Evolutionary conservation across 1,140 invertebrate species (phyloP).

Genomic region (Eriocheir sinensis): DNA sequence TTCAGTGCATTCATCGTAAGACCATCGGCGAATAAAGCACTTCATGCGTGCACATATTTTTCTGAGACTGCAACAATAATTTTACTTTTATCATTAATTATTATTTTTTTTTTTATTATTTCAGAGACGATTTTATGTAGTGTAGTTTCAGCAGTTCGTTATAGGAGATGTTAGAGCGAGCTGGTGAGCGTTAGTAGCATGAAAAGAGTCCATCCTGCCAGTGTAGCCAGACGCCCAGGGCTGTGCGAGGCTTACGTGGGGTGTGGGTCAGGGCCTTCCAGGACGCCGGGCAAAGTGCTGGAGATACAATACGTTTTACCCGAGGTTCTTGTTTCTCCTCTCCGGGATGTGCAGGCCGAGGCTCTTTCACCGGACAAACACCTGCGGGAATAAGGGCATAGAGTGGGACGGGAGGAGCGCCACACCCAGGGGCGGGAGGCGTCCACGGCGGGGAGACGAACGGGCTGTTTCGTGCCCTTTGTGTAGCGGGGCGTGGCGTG

Average conservation of each 20-base stretch:
- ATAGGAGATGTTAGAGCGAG: not conserved
- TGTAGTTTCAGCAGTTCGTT: no score
- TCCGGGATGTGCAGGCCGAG: slow-evolving; percentile 90
- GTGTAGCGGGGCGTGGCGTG: not conserved
- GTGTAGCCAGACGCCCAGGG: slow-evolving; percentile 57
- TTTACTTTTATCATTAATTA: no score
- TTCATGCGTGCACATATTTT: no score
- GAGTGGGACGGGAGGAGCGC: slow-evolving; percentile 42
- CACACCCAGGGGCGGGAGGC: slow-evolving; percentile 31
- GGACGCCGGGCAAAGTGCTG: slow-evolving; percentile 85
- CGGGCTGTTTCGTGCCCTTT: not conserved
- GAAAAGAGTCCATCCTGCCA: slow-evolving; percentile 20
- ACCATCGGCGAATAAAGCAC: no score
- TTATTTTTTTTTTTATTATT: no score
- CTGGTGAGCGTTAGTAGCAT: not conserved
- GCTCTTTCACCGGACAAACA: slow-evolving; percentile 92
- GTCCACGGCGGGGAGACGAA: not conserved
- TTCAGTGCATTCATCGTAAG: no score
- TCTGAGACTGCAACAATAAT: no score
- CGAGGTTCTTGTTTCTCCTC: slow-evolving; percentile 87
- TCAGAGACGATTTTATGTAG: no score
- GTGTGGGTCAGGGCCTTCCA: slow-evolving; percentile 91
- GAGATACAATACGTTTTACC: slow-evolving; percentile 92
- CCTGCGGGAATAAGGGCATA: slow-evolving; percentile 80
- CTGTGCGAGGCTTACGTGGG: slow-evolving; percentile 85